Percentiles rank a stretch among this genome's conserved stretches.
These are phyloP conservation scores for Adrianichthys oophorus DNA, from an alignment of 2,797 vertebrate genomes.

Conservation along the genomic window DNA sequence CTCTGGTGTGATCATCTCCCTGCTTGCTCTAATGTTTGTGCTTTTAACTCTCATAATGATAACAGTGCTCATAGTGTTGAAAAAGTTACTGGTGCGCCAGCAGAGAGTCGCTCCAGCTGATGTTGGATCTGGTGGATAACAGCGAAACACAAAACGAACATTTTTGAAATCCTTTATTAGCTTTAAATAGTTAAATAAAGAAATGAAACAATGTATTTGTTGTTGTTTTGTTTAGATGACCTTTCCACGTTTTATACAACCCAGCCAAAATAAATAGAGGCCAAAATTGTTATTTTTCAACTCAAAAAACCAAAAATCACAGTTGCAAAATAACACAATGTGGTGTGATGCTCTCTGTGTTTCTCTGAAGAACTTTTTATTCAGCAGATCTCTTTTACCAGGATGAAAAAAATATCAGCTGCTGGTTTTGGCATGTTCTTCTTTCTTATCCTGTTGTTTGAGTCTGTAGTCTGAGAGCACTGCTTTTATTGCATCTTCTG, in stretches of 20 bases:
- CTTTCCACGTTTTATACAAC: conserved; percentile 10
- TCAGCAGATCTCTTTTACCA: not conserved
- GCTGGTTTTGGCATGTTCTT: conserved; percentile 44
- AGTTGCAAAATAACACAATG: not conserved
- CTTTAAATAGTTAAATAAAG: conserved; percentile 16
- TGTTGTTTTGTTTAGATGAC: conserved; percentile 16
- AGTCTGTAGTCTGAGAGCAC: conserved; percentile 90
- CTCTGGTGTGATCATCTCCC: conserved; percentile 49
- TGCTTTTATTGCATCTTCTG: conserved; percentile 92
- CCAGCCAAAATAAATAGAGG: conserved; percentile 38
- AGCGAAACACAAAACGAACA: conserved; percentile 6
- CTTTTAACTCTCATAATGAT: conserved; percentile 66
- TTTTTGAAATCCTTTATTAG: conserved; percentile 25
- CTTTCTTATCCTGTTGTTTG: conserved; percentile 76
- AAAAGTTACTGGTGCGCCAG: conserved; percentile 61
- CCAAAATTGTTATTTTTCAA: conserved; percentile 2
- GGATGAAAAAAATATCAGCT: conserved; percentile 22
- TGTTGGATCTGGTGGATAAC: conserved; percentile 39
- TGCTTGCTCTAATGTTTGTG: conserved; percentile 69
- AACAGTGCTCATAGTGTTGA: conserved; percentile 66
- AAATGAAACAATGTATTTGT: too few relatives aligned
- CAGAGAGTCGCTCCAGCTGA: conserved; percentile 74
- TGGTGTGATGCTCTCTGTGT: too few relatives aligned
- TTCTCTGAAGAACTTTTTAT: not conserved
- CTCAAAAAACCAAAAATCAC: not conserved